A percentile compares a stretch with the other conserved stretches of the same genome.
These are phyloP conservation scores for Drosophila auraria DNA, from an alignment of 1,140 invertebrate genomes.

Conservation along the genomic window DNA sequence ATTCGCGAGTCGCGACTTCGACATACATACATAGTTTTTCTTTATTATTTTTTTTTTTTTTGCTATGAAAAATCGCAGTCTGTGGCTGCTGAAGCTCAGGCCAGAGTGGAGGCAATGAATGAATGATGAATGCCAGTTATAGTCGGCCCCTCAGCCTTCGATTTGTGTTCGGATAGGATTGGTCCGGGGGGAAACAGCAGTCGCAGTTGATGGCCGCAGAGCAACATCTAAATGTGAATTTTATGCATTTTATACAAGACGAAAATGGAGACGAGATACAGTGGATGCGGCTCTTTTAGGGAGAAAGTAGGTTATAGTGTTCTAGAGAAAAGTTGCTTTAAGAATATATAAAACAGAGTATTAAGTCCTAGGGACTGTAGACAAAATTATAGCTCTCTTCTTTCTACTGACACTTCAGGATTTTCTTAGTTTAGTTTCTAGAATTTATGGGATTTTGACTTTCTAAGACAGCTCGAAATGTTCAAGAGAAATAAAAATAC, in stretches of 20 bases:
- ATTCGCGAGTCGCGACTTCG: conserved; percentile 52
- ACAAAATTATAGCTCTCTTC: no score
- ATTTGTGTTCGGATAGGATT: conserved; percentile 20
- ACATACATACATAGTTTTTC: conserved; percentile 35
- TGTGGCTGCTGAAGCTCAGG: conserved; percentile 8
- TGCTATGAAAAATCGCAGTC: conserved; percentile 64
- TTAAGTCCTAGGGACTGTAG: no score
- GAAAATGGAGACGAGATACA: conserved; percentile 57
- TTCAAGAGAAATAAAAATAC: no score
- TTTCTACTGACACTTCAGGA: no score
- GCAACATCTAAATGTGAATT: conserved; percentile 78
- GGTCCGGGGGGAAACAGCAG: conserved; percentile 43
- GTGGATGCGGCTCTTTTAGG: conserved; percentile 22
- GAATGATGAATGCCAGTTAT: conserved; percentile 75
- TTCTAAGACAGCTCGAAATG: no score
- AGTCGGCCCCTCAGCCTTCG: conserved; percentile 28
- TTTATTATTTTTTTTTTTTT: background rate
- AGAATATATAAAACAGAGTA: background rate
- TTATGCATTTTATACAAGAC: conserved; percentile 79
- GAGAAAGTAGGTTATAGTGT: no score
- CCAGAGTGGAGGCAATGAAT: conserved; percentile 62
- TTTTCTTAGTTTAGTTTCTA: background rate
- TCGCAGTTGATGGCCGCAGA: conserved; percentile 46
- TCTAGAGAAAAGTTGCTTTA: no score
- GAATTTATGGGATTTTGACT: no score